phyloP scores from a whole-genome alignment of 1,140 invertebrate genomes.

The Pristionchus pacificus region DNA sequence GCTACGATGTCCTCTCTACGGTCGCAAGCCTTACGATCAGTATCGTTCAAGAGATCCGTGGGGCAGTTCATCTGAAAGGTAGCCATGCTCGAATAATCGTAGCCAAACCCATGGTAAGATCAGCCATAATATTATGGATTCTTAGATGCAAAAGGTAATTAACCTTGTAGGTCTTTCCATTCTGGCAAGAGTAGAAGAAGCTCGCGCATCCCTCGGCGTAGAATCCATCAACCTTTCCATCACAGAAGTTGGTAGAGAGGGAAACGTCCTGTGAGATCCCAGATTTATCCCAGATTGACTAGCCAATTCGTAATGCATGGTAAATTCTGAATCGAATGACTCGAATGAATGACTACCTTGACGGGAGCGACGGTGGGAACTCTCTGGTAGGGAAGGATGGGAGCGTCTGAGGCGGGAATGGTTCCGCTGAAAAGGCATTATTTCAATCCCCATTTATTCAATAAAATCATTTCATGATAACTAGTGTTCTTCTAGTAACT shows the following conservation, averaged over 20 bases:
- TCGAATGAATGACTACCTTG: not conserved
- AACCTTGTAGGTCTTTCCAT: slow-evolving; percentile 12
- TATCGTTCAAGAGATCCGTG: not conserved
- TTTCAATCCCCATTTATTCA: too few species aligned
- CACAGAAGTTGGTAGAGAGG: not conserved
- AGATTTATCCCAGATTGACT: not conserved
- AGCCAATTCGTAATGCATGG: not conserved
- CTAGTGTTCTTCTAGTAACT: too few species aligned
- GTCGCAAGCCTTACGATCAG: not conserved
- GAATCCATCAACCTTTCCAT: not conserved
- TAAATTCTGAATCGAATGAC: slow-evolving; percentile 3
- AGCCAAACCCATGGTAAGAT: too few species aligned
- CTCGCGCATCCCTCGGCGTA: slow-evolving; percentile 7
- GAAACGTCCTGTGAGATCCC: too few species aligned
- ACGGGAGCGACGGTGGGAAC: not conserved
- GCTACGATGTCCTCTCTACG: not conserved
- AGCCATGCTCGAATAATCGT: not conserved
- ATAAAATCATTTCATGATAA: too few species aligned
- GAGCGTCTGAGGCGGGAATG: not conserved
- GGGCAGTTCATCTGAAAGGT: not conserved
- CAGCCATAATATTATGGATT: too few species aligned
- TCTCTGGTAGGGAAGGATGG: not conserved
- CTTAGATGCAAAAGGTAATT: too few species aligned
- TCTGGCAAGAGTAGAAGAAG: not conserved
- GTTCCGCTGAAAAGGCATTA: not conserved